phyloP scores from a whole-genome alignment of 2,888 invertebrate species.

The Euplagia quadripunctaria region DNA sequence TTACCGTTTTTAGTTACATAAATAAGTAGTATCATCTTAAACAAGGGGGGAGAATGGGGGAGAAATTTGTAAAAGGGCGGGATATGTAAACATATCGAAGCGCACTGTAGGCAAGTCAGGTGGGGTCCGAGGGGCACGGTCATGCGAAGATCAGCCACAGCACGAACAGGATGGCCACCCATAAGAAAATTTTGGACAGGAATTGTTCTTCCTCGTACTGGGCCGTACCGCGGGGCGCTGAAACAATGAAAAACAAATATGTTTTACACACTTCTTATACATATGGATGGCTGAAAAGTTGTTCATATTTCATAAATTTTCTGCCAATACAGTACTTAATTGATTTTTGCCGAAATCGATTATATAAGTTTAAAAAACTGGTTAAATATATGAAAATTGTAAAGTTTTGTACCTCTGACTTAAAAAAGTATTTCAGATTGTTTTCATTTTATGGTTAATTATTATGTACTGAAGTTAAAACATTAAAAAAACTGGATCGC shows the following conservation, averaged over 20 bases:
- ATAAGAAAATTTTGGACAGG: constrained; percentile 96
- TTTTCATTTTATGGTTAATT: too few species aligned
- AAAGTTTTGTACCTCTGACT: too few species aligned
- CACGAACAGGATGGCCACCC: constrained; percentile 96
- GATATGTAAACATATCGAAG: constrained; percentile 51
- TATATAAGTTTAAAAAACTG: too few species aligned
- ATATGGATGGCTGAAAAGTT: too few species aligned
- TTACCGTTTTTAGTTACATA: constrained; percentile 12
- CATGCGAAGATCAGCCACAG: constrained; percentile 97
- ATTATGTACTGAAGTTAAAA: too few species aligned
- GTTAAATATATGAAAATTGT: too few species aligned
- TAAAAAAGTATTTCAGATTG: too few species aligned
- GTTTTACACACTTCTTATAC: neutral
- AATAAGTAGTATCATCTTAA: constrained; percentile 24
- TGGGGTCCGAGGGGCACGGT: constrained; percentile 61
- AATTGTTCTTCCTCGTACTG: constrained; percentile 97
- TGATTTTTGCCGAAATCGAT: too few species aligned
- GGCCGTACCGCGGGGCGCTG: constrained; percentile 93
- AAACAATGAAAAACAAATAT: neutral
- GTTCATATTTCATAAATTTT: too few species aligned
- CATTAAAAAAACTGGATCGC: too few species aligned
- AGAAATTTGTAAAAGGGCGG: constrained; percentile 21
- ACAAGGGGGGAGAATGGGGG: constrained; percentile 40
- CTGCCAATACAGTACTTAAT: too few species aligned
- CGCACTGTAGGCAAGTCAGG: constrained; percentile 37